These are phyloP conservation scores for Penelope pileata DNA, from an alignment of 2,113 vertebrate genomes.

Conservation along the genomic window DNA sequence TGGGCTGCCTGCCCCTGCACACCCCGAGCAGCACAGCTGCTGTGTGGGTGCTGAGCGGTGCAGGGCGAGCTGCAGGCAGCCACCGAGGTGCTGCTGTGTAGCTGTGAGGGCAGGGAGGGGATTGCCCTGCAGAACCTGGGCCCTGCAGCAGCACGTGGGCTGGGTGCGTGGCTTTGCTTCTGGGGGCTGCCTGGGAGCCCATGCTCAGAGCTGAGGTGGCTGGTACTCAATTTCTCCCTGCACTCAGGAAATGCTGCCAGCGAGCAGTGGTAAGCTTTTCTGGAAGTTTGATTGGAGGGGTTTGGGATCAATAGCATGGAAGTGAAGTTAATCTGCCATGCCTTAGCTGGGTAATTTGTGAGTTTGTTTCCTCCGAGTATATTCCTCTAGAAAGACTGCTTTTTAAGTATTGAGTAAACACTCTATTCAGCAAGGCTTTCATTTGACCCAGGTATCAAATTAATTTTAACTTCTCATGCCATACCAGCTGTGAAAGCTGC, in stretches of 20 bases:
- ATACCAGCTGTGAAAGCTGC: not conserved
- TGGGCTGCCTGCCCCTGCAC: rapidly evolving
- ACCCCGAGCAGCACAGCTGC: rapidly evolving
- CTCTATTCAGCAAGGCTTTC: not conserved
- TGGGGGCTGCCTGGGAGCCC: not conserved
- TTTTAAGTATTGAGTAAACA: not conserved
- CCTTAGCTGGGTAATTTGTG: not conserved
- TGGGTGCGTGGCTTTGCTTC: rapidly evolving
- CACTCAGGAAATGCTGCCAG: not conserved
- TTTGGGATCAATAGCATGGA: not conserved
- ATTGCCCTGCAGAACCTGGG: not conserved
- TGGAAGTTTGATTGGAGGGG: not conserved
- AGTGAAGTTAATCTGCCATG: not conserved
- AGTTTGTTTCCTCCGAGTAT: not conserved
- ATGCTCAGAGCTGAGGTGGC: not conserved
- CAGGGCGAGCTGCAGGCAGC: no score
- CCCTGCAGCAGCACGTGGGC: rapidly evolving
- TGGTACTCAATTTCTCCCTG: not conserved
- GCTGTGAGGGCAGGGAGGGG: no score
- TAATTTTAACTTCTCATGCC: not conserved
- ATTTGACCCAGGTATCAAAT: not conserved
- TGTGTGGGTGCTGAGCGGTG: no score
- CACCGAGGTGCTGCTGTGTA: not conserved
- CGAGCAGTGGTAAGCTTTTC: not conserved
- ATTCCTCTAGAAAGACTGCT: not conserved